Evolutionary conservation across 2,113 vertebrate genomes (phyloP), one percentile per base, ranked within the genome.

Genomic region (Lethenteron camtschaticum): DNA sequence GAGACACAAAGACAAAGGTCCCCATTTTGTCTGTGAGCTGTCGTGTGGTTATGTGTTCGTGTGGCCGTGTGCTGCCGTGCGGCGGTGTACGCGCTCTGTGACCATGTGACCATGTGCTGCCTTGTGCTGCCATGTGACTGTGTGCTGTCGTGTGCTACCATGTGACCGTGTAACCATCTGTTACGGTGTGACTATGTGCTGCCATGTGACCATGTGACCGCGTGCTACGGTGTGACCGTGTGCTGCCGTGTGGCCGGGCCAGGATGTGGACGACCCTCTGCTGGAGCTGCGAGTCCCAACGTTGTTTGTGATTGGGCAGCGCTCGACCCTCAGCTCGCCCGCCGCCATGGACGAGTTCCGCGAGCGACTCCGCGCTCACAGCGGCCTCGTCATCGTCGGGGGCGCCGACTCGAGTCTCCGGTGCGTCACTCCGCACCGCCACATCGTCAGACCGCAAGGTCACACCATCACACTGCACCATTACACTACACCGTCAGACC

Each of bases 251-350:
- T 41, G 41, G 41, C 41, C 41, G 41, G 57, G 5, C 8, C 74
- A 99, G 92, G 94, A 99, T 68, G 85, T 99, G 58, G 94, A 99
- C 2, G 94, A 99, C 57, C 87, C 90, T 0, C 81, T 99, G n/a
- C 81, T 99, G 80, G 94, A 99, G 76, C 92, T 99, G 89, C 96
- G 92, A 83, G 89, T 87, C 9, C 90, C 94, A 0, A 87, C 95
- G 70, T 83, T 99, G 73, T 96, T 99, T 68, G 90, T 99, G 57
- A 81, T 96, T 0, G 92, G 94, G 4, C 90, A 96, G 81, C 92
- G 91, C 24, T 86, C 89, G 8, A 78, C 96, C 68, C 90, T 95
- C 81, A 91, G 87, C 74, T 85, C 84, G 69, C 74, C 83, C 0
- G 94, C 96, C 70, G 82, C 85, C 57, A 95, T 96, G 86, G 94